Evolutionary conservation across 2,113 vertebrate genomes (phyloP).

Genomic region (Paramormyrops kingsleyae): DNA sequence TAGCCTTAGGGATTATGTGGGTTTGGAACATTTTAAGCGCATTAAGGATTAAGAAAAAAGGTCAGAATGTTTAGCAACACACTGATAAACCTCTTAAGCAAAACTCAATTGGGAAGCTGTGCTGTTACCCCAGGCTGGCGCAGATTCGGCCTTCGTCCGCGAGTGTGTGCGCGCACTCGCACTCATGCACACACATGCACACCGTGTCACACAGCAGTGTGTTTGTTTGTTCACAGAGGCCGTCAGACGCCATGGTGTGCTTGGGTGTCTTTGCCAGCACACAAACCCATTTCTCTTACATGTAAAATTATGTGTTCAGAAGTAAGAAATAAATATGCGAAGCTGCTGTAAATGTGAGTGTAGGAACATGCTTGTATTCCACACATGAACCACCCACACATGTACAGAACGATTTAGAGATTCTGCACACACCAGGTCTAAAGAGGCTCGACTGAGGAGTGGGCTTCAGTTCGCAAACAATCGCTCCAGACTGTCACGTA

Average conservation of each 20-base stretch:
- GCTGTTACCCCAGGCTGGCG: slow-evolving; percentile 54
- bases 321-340: neutral
- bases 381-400: neutral
- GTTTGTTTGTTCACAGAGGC: neutral
- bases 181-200: slow-evolving; percentile 6
- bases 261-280: neutral
- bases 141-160: slow-evolving; percentile 49
- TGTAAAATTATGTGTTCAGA: neutral
- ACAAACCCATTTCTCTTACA: neutral
- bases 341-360: neutral
- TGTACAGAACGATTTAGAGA: neutral
- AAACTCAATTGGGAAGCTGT: slow-evolving; percentile 66
- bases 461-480: neutral
- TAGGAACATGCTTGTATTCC: neutral
- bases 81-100: slow-evolving; percentile 71
- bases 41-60: slow-evolving; percentile 70
- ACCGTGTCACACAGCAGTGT: slow-evolving; percentile 21
- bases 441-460: neutral
- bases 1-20: slow-evolving; percentile 61
- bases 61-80: slow-evolving; percentile 74
- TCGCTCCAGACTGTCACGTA: neutral
- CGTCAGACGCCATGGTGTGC: neutral
- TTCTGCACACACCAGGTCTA: neutral
- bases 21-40: slow-evolving; percentile 70
- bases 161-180: slow-evolving; percentile 34